phyloP scores from a whole-genome alignment of 2,113 vertebrate species.

The Anoplopoma fimbria region DNA sequence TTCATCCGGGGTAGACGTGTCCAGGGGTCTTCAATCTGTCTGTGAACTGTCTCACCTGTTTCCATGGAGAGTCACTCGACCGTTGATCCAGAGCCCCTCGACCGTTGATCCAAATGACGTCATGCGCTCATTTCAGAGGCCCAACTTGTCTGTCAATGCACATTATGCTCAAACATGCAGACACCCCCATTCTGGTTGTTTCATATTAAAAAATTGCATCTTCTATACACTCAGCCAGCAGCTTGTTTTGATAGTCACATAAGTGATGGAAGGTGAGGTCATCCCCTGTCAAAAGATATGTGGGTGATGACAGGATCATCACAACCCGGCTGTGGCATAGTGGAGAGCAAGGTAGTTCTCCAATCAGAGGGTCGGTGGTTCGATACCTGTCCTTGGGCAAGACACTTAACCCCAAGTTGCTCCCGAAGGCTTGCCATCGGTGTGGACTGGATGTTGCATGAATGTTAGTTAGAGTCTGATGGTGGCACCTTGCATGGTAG shows the following conservation, averaged over 20 bases:
- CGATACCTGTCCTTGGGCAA: no score
- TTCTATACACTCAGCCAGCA: background rate
- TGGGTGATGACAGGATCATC: conserved; percentile 22
- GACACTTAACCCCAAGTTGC: no score
- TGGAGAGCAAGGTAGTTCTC: no score
- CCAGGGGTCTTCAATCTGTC: no score
- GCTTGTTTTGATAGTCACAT: background rate
- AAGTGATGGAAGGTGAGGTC: conserved; percentile 32
- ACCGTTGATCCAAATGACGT: conserved; percentile 3
- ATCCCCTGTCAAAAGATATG: conserved; percentile 22
- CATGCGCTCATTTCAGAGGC: background rate
- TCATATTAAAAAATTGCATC: background rate
- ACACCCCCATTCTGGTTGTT: background rate
- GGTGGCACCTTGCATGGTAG: no score
- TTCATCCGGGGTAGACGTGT: no score
- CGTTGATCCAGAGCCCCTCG: background rate
- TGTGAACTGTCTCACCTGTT: no score
- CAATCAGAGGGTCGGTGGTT: no score
- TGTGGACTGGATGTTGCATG: no score
- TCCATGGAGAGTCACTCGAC: background rate
- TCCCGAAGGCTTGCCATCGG: no score
- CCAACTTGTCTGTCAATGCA: background rate
- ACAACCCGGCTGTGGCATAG: conserved; percentile 11
- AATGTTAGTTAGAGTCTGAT: no score
- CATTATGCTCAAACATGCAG: background rate